A percentile compares a stretch with the other conserved stretches of the same genome.
These are phyloP conservation scores for Cecropterus lyciades DNA, from an alignment of 1,140 invertebrate species.

Conservation along the genomic window DNA sequence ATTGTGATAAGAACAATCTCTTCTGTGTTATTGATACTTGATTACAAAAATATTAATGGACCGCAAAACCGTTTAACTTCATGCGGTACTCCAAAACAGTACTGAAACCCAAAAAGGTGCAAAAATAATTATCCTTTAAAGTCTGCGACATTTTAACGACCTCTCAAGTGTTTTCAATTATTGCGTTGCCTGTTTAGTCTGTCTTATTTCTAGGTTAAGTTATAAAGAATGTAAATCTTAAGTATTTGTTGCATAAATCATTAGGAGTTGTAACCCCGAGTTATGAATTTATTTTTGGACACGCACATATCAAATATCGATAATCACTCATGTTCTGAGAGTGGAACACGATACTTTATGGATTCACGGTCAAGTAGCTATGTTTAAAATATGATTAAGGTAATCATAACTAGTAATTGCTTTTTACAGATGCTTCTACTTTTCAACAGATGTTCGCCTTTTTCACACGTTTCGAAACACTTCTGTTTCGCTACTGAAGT, in stretches of 20 bases:
- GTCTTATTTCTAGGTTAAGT: no score
- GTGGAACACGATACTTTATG: conserved; percentile 61
- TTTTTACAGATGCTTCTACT: conserved; percentile 52
- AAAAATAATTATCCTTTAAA: no score
- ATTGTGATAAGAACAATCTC: no score
- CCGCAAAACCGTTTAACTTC: no score
- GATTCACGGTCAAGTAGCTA: conserved; percentile 67
- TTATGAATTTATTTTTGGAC: conserved; percentile 10
- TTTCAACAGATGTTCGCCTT: conserved; percentile 49
- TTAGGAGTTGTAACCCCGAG: not conserved
- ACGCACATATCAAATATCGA: conserved; percentile 56
- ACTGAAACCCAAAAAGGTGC: no score
- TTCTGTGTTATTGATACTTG: no score
- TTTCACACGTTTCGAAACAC: conserved; percentile 30
- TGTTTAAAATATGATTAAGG: conserved; percentile 42
- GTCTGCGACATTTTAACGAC: no score
- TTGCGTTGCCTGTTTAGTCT: no score
- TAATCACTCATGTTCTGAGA: conserved; percentile 55
- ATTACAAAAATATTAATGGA: no score
- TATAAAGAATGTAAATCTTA: not conserved
- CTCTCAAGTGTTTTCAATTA: no score
- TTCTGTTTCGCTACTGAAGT: not conserved
- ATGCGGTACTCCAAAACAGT: no score
- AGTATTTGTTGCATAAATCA: not conserved
- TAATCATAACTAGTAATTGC: conserved; percentile 65